Conservation (phyloP, 1,140 invertebrate genomes). For the Caligus rogercresseyi region DNA sequence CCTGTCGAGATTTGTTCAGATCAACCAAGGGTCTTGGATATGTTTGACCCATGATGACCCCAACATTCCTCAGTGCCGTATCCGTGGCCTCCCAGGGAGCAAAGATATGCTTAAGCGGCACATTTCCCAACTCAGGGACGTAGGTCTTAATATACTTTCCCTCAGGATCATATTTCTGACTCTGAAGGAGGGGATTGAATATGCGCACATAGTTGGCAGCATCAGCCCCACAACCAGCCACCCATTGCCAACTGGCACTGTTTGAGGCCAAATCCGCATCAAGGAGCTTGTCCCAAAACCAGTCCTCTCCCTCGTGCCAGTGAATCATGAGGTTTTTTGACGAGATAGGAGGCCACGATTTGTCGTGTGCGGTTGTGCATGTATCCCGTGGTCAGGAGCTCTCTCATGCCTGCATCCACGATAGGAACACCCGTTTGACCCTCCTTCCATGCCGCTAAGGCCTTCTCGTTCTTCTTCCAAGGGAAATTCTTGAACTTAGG, state of each 20-base stretch:
- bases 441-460: conserved; percentile 19
- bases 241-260: neutral
- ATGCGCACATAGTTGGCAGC: neutral
- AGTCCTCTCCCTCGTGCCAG: neutral
- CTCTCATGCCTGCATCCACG: conserved; percentile 34
- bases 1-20: neutral
- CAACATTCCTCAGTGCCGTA: neutral
- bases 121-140: neutral
- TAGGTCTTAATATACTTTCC: neutral
- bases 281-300: neutral
- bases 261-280: neutral
- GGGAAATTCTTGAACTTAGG: neutral
- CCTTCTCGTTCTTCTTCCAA: neutral
- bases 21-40: neutral
- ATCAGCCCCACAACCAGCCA: neutral
- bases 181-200: neutral
- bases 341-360: conserved; percentile 32
- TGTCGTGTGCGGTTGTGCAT: conserved; percentile 34
- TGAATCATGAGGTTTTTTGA: neutral
- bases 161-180: neutral
- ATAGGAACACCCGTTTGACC: conserved; percentile 33
- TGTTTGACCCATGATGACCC: neutral
- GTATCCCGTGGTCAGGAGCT: conserved; percentile 31
- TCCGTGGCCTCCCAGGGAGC: neutral
- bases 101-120: neutral